Evolutionary conservation across 2,797 vertebrate genomes (phyloP), one percentile per base, ranked within the genome.

Genomic region (Melanogrammus aeglefinus): DNA sequence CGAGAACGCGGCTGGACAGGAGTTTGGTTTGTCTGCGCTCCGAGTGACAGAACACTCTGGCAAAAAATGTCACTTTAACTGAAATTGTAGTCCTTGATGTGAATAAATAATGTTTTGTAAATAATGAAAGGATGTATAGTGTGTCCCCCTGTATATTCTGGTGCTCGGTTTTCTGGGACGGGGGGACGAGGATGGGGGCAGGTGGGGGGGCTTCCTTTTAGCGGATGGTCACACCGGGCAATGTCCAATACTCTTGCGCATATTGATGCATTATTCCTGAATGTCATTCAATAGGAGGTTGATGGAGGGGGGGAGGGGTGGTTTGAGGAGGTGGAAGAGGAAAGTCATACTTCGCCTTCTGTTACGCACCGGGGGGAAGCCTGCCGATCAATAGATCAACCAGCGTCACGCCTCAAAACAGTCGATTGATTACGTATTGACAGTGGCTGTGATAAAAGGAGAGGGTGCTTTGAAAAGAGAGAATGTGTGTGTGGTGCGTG

Each of bases 371-470:
- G 85, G 83, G 82, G 41, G 41, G 14, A 16, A 13, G 41, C 41
- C 41, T 44, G 41, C 12, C 41, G 41, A 72, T 88, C 88, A 90
- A 93, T 94, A 94, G 93, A 94, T 93, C 92, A 94, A 87, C 70
- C 83, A 81, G 87, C 87, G 84, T 91, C 89, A 79, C 84, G 88
- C 86, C 91, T 91, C 88, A 87, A 87, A 91, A 86, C 88, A 89
- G 90, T 92, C 91, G 90, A 77, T 89, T 87, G 92, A 92, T 92
- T 92, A 90, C 86, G 87, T 82, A 88, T 82, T 88, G 88, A 93
- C 88, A 86, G 90, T 86, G 86, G 14, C 41, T 12, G 41, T 44
- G 88, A 38, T 38, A 41, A 24, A 36, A 73, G 35, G 36, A 73
- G 18, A 9, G 9, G 72, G 35, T 16, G 18, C 16, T 36, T 36